Evolutionary conservation across 2,888 invertebrate genomes (phyloP).

Genomic region (Rhamphomyia laevipes): DNA sequence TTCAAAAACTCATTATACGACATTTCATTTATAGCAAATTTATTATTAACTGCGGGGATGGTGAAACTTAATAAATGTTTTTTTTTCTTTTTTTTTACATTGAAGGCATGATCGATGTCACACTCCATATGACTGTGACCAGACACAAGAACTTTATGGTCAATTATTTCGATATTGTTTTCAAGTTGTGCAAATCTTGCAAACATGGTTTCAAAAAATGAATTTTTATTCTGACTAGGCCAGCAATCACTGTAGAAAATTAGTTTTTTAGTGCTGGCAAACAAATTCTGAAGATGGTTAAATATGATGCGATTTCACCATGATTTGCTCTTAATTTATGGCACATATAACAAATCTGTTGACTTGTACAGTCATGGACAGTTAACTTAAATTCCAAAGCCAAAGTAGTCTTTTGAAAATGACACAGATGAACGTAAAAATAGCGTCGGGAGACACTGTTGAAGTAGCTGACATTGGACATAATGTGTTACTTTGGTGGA

Average conservation of each 20-base stretch:
- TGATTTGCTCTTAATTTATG: conserved; percentile 13
- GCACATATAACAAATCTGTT: conserved; percentile 15
- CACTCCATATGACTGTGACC: conserved; percentile 8
- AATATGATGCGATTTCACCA: conserved; percentile 14
- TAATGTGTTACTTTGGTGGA: too few relatives aligned
- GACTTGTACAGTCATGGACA: conserved; percentile 12
- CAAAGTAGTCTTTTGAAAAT: conserved; percentile 14
- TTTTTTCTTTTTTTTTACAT: not conserved
- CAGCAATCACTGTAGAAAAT: not conserved
- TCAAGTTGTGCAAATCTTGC: not conserved
- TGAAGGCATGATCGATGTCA: conserved; percentile 1
- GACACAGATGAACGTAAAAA: conserved; percentile 11
- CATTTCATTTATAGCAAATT: not conserved
- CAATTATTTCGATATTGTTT: conserved; percentile 1
- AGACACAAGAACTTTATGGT: conserved; percentile 6
- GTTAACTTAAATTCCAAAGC: conserved; percentile 12
- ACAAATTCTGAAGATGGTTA: conserved; percentile 3
- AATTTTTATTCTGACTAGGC: not conserved
- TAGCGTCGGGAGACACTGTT: conserved; percentile 14
- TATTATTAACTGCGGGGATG: conserved; percentile 4
- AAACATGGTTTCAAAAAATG: not conserved
- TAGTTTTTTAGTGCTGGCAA: not conserved
- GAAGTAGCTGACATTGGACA: too few relatives aligned
- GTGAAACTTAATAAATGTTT: not conserved
- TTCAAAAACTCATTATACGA: not conserved